Evolutionary conservation across 2,797 vertebrate genomes (phyloP).

Genomic region (Pempheris klunzingeri): DNA sequence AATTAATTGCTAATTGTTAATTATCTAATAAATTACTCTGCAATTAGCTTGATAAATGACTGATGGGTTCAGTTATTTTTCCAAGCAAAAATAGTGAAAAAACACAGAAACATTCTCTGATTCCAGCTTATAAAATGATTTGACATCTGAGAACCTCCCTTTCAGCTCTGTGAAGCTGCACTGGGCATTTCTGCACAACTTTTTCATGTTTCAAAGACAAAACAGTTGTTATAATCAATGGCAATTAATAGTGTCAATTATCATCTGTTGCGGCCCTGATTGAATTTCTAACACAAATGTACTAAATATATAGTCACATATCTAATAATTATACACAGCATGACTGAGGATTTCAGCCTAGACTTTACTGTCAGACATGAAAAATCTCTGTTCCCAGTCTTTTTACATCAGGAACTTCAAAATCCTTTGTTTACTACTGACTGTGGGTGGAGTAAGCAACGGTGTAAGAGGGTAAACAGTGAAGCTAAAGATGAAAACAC

Average conservation of each 20-base stretch:
- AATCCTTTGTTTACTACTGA: not conserved
- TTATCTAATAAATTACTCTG: too few species aligned
- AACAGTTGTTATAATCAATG: too few species aligned
- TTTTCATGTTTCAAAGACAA: too few species aligned
- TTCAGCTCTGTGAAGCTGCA: too few species aligned
- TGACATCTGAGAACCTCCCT: too few species aligned
- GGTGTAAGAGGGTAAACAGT: not conserved
- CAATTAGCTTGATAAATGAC: not conserved
- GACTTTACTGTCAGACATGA: not conserved
- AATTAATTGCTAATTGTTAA: not conserved
- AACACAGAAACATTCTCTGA: not conserved
- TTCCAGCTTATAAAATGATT: not conserved
- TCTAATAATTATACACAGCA: too few species aligned
- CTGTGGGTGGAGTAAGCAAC: conserved; percentile 7
- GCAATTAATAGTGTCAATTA: not conserved
- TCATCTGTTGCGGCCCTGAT: not conserved
- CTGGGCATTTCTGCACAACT: not conserved
- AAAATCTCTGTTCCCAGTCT: not conserved
- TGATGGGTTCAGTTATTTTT: not conserved
- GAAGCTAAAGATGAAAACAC: not conserved
- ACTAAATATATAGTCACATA: not conserved
- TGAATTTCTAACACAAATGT: not conserved
- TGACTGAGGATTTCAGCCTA: not conserved
- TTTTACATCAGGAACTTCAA: not conserved
- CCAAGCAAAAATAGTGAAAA: not conserved